phyloP scores from a whole-genome alignment of 1,140 invertebrate genomes.

The Bombus superbus region DNA sequence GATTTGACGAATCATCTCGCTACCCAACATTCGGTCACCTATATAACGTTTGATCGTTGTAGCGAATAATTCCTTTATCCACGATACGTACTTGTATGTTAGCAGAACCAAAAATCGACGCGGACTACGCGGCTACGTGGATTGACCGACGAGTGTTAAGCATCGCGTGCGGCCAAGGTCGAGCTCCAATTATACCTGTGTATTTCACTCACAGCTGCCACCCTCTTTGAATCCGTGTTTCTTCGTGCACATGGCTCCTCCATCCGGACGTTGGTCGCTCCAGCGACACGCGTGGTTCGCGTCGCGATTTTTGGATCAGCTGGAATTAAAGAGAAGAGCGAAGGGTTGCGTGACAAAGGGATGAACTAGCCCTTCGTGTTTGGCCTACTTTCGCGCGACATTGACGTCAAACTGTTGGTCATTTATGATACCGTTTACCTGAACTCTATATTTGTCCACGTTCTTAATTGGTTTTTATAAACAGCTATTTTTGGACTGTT shows the following conservation, averaged over 20 bases:
- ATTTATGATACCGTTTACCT: conserved; percentile 29
- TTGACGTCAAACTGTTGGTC: conserved; percentile 43
- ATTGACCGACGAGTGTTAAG: conserved; percentile 51
- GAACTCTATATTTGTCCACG: conserved; percentile 7
- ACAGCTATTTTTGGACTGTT: no score
- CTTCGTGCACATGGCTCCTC: neutral
- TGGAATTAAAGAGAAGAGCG: no score
- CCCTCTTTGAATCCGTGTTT: neutral
- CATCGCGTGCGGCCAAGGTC: conserved; percentile 80
- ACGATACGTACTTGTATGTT: neutral
- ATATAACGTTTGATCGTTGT: conserved; percentile 6
- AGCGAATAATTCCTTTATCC: neutral
- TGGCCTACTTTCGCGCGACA: conserved; percentile 47
- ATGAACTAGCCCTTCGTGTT: conserved; percentile 50
- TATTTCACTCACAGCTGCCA: conserved; percentile 49
- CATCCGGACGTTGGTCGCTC: neutral
- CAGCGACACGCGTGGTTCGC: neutral
- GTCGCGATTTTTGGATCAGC: neutral
- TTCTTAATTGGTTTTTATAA: neutral
- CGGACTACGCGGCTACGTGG: conserved; percentile 38
- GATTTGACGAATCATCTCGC: neutral
- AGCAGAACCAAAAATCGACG: conserved; percentile 69
- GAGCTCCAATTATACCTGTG: conserved; percentile 46
- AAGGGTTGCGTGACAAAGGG: conserved; percentile 31
- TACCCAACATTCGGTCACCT: neutral